Base-by-base conservation (phyloP, 2,113 vertebrate species). In the Morphnarchus princeps region DNA sequence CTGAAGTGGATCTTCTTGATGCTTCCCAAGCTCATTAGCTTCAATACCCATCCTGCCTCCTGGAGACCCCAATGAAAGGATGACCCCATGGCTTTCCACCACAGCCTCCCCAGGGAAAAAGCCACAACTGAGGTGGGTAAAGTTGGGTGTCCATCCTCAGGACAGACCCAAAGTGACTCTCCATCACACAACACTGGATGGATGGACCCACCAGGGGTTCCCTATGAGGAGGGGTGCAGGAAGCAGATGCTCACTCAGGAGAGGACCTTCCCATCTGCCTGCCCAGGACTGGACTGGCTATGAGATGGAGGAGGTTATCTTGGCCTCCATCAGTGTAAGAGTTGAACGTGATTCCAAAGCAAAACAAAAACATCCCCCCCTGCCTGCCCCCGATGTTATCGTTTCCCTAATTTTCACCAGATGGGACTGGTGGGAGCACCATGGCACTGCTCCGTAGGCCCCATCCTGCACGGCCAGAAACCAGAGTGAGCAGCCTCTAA, bases 401-500 rank as follows among this genome's bases (percentile, higher is more conserved):
- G 1, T 93, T 97, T 62, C 90, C 81, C 91, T 97, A 97, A 98
- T 97, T 92, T 91, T 97, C 96, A 97, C 71, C 97, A 98, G 95
- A 97, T 97, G 97, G 94, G 74, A 59, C 45, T 81, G 34, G 90
- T 88, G 80, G 50, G 78, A 96, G 91, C 91, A 87, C 91, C 81
- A 43, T 18, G 5, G 79, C 36, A 10, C 91, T 52, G 83, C 65
- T 85, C 89, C 65, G 66, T 14, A 3, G 82, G 45, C 86, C 49
- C 72, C 45, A 73, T 78, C 83, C 54, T 2, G 10, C 93, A 67
- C 4, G 2, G 85, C 59, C 70, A 96, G 93, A 90, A 97, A 89
- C 55, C 42, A 96, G 86, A 94, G 86, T 3, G 1, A 82, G 72
- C 87, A 72, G 90, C 59, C 57, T 81, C 86, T 98, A 98, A 98